These are phyloP conservation scores for Etheostoma nigrum DNA, from an alignment of 2,797 vertebrate genomes.

Conservation along the genomic window DNA sequence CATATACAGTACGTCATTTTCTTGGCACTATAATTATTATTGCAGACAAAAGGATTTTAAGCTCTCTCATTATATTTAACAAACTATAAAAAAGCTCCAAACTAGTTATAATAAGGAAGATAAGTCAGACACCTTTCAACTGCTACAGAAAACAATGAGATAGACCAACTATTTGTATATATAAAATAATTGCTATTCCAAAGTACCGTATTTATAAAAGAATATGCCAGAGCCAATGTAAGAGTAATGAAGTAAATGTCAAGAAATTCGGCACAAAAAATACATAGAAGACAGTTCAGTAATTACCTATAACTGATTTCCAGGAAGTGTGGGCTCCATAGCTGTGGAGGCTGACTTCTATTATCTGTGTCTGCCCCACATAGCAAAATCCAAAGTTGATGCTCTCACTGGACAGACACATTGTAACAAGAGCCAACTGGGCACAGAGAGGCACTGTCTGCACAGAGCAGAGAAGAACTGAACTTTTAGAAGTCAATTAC, in stretches of 20 bases:
- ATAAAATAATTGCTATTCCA: not conserved
- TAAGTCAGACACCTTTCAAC: not conserved
- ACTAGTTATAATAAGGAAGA: slow-evolving; percentile 1
- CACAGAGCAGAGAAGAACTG: slow-evolving; percentile 12
- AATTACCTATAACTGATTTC: slow-evolving; percentile 85
- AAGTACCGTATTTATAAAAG: not conserved
- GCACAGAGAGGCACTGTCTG: slow-evolving; percentile 89
- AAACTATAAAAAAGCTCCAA: not conserved
- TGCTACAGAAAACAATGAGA: slow-evolving; percentile 4
- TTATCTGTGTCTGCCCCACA: slow-evolving; percentile 80
- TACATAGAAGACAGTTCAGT: not conserved
- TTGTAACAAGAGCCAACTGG: slow-evolving; percentile 80
- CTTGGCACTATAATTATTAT: not conserved
- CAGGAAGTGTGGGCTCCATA: slow-evolving; percentile 86
- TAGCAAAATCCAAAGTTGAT: slow-evolving; percentile 91
- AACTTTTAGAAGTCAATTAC: not conserved
- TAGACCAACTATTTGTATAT: not conserved
- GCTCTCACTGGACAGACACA: slow-evolving; percentile 84
- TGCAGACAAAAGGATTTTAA: not conserved
- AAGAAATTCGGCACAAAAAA: no score
- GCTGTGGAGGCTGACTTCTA: slow-evolving; percentile 85
- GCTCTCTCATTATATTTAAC: slow-evolving; percentile 1
- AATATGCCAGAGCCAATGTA: not conserved
- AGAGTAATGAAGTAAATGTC: not conserved
- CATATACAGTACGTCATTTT: not conserved